A percentile compares a stretch with the other conserved stretches of the same genome.
These are phyloP conservation scores for Ecdyonurus torrentis DNA, from an alignment of 2,888 invertebrate species.

Conservation along the genomic window DNA sequence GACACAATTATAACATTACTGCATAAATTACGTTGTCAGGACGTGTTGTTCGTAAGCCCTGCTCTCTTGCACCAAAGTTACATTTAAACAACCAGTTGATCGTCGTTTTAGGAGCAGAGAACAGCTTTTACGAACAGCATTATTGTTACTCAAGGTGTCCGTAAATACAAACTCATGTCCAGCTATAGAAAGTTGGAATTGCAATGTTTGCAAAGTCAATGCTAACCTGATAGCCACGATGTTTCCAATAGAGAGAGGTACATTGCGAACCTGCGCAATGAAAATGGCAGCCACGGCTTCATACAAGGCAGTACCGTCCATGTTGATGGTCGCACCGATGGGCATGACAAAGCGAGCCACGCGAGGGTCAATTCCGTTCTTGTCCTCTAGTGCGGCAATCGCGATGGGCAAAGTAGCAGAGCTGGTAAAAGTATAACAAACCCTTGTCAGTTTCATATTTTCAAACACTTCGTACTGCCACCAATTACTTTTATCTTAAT, in stretches of 20 bases:
- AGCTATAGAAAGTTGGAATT: too few species aligned
- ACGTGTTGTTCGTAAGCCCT: too few species aligned
- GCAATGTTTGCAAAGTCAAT: too few species aligned
- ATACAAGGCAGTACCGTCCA: constrained; percentile 95
- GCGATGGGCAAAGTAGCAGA: constrained; percentile 89
- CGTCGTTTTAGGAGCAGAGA: too few species aligned
- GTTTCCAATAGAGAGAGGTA: constrained; percentile 69
- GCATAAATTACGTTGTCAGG: too few species aligned
- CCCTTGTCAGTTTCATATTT: neutral
- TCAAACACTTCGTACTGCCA: neutral
- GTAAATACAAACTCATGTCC: too few species aligned
- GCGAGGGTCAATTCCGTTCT: constrained; percentile 72
- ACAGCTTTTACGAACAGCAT: too few species aligned
- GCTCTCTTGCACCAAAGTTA: too few species aligned
- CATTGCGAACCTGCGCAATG: constrained; percentile 79
- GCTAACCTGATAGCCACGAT: constrained; percentile 79
- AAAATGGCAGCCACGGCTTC: constrained; percentile 97
- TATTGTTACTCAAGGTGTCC: too few species aligned
- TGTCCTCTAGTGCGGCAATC: constrained; percentile 75
- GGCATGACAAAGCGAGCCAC: constrained; percentile 92
- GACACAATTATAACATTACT: too few species aligned
- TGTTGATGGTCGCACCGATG: constrained; percentile 95
- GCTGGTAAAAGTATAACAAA: constrained; percentile 14
- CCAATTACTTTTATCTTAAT: neutral
- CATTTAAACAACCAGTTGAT: too few species aligned